Percentiles rank a stretch among this genome's conserved stretches.
These are phyloP conservation scores for Alethe castanea DNA, from an alignment of 2,113 vertebrate species.

Conservation along the genomic window DNA sequence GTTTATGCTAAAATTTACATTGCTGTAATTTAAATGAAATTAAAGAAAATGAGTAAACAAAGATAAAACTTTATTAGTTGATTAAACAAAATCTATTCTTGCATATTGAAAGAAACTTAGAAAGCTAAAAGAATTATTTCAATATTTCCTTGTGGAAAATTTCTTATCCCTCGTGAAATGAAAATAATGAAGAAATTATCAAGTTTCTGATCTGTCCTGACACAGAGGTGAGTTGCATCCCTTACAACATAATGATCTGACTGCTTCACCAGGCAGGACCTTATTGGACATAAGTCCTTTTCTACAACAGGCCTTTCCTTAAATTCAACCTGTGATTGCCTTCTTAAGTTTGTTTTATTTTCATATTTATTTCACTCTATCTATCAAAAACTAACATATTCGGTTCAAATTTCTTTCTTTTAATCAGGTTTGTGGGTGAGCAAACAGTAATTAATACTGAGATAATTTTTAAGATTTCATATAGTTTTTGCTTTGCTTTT, in stretches of 20 bases:
- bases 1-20: background rate
- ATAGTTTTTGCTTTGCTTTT: background rate
- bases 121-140: background rate
- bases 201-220: background rate
- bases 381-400: background rate
- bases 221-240: accelerated
- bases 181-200: background rate
- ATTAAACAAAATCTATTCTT: background rate
- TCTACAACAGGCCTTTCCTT: background rate
- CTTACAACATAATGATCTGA: background rate
- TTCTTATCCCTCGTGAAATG: background rate
- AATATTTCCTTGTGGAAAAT: background rate
- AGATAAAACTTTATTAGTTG: background rate
- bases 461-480: background rate
- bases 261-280: background rate
- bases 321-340: accelerated
- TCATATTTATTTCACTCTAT: background rate
- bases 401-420: background rate
- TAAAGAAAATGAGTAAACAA: background rate
- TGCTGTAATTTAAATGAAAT: background rate
- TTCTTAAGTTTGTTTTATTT: background rate
- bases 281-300: background rate
- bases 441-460: background rate
- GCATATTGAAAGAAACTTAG: background rate
- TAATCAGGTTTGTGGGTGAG: background rate